Percentiles rank a stretch among this genome's conserved stretches.
Evolutionary conservation across 1,140 invertebrate genomes (phyloP).

Genomic region (Trachelipus rathkii): DNA sequence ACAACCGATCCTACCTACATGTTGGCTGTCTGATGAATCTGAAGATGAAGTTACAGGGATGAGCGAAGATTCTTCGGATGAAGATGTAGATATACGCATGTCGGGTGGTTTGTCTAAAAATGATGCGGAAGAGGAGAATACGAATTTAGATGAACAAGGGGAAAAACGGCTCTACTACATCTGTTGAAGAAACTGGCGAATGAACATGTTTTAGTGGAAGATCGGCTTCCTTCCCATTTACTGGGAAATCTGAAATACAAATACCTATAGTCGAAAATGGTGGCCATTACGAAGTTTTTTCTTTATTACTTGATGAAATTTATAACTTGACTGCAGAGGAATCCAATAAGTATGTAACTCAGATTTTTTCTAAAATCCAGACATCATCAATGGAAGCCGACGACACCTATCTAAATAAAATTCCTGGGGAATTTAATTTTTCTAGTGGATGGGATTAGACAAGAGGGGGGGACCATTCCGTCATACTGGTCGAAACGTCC

Average conservation of each 20-base stretch:
- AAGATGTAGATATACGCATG: no score
- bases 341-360: conserved; percentile 29
- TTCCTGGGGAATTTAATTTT: conserved; percentile 29
- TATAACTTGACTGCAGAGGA: conserved; percentile 26
- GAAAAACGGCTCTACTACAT: background rate
- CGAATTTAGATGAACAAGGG: background rate
- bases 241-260: background rate
- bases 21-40: no score
- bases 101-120: no score
- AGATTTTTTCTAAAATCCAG: conserved; percentile 25
- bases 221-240: background rate
- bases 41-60: no score
- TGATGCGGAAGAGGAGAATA: background rate
- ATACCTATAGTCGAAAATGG: background rate
- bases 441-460: conserved; percentile 11
- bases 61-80: no score
- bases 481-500: conserved; percentile 27
- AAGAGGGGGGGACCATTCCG: background rate
- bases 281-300: background rate
- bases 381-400: conserved; percentile 24
- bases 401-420: conserved; percentile 26
- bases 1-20: no score
- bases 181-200: background rate
- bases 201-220: background rate
- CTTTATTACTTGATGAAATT: conserved; percentile 19